Base-by-base conservation (phyloP, 2,797 vertebrate species). In the Limosa lapponica region DNA sequence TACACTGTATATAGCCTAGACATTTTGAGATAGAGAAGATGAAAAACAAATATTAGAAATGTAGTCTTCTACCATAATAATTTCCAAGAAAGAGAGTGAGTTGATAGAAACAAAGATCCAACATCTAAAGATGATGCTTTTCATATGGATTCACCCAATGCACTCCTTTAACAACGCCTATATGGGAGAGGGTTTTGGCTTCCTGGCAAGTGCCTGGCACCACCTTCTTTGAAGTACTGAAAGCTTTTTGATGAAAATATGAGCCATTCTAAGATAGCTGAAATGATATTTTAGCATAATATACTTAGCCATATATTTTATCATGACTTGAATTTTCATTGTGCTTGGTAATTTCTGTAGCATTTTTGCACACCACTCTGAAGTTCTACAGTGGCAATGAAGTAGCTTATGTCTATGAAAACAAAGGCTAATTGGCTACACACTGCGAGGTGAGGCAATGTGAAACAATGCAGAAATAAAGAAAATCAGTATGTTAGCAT, bases 201-300 rank as follows among this genome's bases (percentile, higher is more conserved):
- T 82, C 82, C 49, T 79, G 87, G 77, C 44, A 90, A 52, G 79
- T 80, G 49, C 11, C 36, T 65, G 57, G 8, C 13, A 39, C 3
- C 30, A 71, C 15, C 13, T 58, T 43, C 36, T 89, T 41, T 77
- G 43, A 83, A 58, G 61, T 73, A 94, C 34, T 78, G 81, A 81
- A 93, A 86, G 16, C 2, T 93, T 95, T 94, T 57, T 92, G 20
- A 23, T 91, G 74, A 94, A 94, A 85, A 74, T 75, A 44, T 95
- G 19, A 79, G 10, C 43, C 28, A 66, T 90, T 89, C 11, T 62
- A 82, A 95, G 77, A 43, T 2, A 62, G 9, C 9, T 32, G 57
- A 62, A 95, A 87, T 16, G 57, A 82, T 25, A 54, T 58, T 74
- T 88, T 54, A 87, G 9, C 19, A 39, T 61, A 82, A 55, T 44